These are phyloP conservation scores for Agelas oroides DNA, from an alignment of 37 sponge, comb jelly and placozoan species.

Conservation along the genomic window DNA sequence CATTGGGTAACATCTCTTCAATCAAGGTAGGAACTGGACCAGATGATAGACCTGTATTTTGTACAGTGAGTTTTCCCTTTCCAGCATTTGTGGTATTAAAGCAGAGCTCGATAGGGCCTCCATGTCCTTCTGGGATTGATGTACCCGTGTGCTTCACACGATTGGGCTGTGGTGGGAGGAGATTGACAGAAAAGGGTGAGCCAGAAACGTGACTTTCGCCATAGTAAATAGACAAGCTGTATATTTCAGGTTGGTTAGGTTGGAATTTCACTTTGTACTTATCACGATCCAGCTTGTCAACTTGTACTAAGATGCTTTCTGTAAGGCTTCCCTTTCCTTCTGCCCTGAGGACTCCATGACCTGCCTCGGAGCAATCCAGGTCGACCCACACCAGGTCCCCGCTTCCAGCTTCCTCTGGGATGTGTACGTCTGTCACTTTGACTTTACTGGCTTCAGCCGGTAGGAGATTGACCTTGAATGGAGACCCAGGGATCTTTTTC, in stretches of 20 bases:
- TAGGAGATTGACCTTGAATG: slow-evolving; percentile 67
- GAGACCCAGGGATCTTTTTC: slow-evolving; percentile 65
- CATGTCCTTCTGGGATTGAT: slow-evolving; percentile 4
- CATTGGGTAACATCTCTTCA: neutral
- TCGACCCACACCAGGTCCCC: slow-evolving; percentile 38
- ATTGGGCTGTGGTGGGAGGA: slow-evolving; percentile 34
- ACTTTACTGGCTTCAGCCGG: slow-evolving; percentile 51
- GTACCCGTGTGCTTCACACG: slow-evolving; percentile 33
- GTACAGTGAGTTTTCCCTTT: slow-evolving; percentile 57
- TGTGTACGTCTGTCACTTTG: slow-evolving; percentile 50
- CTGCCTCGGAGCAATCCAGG: slow-evolving; percentile 49
- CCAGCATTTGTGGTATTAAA: slow-evolving; percentile 69
- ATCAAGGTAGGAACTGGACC: slow-evolving; percentile 21
- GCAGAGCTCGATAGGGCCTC: slow-evolving; percentile 15
- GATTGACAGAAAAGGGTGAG: slow-evolving; percentile 68
- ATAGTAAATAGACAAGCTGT: slow-evolving; percentile 43
- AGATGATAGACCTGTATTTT: slow-evolving; percentile 44
- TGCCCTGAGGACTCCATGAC: slow-evolving; percentile 30
- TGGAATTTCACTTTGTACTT: slow-evolving; percentile 49
- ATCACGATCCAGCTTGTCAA: neutral
- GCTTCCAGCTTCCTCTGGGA: slow-evolving; percentile 39
- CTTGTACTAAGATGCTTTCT: slow-evolving; percentile 14
- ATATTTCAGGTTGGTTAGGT: slow-evolving; percentile 44
- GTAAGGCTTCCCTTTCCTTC: slow-evolving; percentile 23
- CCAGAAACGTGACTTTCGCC: slow-evolving; percentile 58